Evolutionary conservation across 2,888 invertebrate genomes (phyloP), one percentile per base, ranked within the genome.

Genomic region (Apotomis capreana): DNA sequence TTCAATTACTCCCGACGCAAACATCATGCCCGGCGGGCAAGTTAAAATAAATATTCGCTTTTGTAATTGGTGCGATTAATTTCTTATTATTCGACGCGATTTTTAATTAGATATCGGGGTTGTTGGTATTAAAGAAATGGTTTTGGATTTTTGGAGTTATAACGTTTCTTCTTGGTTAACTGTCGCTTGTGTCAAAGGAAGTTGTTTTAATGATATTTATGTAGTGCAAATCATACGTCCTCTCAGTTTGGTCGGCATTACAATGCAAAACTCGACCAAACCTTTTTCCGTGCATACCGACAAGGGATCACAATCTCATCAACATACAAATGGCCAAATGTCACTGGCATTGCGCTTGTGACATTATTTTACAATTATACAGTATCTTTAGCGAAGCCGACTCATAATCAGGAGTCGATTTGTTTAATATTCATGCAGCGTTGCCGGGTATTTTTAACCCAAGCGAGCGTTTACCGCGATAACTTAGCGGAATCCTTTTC

Each of bases 11-110:
- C 61, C 61, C 61, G 62, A 68, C 68, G 71, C 70, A 51, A 57
- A 60, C 65, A 59, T 15, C 55, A 62, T 68, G 63, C 61, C 71
- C 61, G 57, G 40, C 51, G 65, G 72, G 71, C 67, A 62, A 68
- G 13, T 63, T 63, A 54, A 68, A 68, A 72, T 72, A 72, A 72
- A 72, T 72, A 72, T 72, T 72, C 72, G 67, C 68, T 72, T 72
- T 68, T 59, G 68, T 72, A 72, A 72, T 72, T 72, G 72, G 63
- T 59, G 58, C 68, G 15, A 72, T 72, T 72, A 72, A 72, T 68
- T 59, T 72, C 52, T 10, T 72, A 72, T 72, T 72, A 72, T 68
- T 72, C 54, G 68, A 58, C 68, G 59, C 59, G 68, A 68, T 68
- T 72, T 68, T 72, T 72, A 72, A 72, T 72, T 68, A 72, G 57